Base-by-base conservation (phyloP, 2,113 vertebrate genomes). In the Gnathonemus longibarbis region DNA sequence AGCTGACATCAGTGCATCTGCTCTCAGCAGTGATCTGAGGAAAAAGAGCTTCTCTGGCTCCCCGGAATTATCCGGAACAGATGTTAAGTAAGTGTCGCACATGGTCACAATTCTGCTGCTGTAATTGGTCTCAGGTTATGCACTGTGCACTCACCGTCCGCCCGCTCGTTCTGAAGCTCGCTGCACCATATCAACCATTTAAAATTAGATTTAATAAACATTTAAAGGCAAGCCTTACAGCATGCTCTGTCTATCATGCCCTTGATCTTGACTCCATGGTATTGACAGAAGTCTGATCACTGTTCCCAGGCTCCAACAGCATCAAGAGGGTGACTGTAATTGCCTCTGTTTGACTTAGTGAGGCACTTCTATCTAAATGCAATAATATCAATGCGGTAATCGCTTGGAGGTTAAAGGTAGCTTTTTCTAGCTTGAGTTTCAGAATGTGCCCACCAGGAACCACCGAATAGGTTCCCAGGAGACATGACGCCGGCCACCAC, bases 311-410 rank as follows among this genome's bases (percentile, higher is more conserved):
- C 42, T 85, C 89, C 89, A 70, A 89, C 88, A 80, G 91, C 48
- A 84, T 48, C 10, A 21, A 88, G 84, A 45, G 83, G 84, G 90
- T 87, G 84, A 88, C 77, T 90, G 39, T 91, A 93, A 92, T 90
- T 35, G 85, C 88, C 53, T 49, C 46, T 50, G 48, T 27, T 19
- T 83, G 77, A 13, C 49, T 35, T 6, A 91, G 90, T 87, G 49
- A 89, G 77, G 70, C 21, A n/a, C 88, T 89, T 45, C 87, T 42
- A 70, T 91, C 84, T 85, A 24, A 74, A 66, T 56, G 88, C 56
- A 35, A 88, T 84, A 85, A 90, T 80, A 77, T 90, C 88, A 70
- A 39, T 17, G 4, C 48, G 85, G 6, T 3, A 85, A 83, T 86
- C 42, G 58, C 70, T 88, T 53, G 27, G 15, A 83, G 46, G 46